phyloP scores from a whole-genome alignment of 2,888 invertebrate species.

The Theodoxus fluviatilis region DNA sequence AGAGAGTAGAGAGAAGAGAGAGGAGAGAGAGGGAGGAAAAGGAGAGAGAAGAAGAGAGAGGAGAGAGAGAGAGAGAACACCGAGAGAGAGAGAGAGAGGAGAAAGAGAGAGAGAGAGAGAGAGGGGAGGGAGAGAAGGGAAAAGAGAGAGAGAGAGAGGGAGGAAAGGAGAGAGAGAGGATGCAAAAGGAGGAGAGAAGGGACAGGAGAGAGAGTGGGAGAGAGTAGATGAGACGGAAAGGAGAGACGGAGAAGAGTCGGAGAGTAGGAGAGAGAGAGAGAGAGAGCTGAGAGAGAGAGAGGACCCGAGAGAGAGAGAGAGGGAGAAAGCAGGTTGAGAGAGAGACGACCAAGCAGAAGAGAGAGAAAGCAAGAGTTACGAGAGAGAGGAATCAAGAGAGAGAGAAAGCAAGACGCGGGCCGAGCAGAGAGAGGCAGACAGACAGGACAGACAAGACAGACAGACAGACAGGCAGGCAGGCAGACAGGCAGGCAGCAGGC shows the following conservation, averaged over 20 bases:
- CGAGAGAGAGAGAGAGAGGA: not conserved
- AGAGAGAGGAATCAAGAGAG: not conserved
- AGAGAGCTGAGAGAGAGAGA: slow-evolving; percentile 9
- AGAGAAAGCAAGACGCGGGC: not conserved
- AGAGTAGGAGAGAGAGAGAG: slow-evolving; percentile 11
- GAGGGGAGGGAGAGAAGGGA: not conserved
- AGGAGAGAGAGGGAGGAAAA: not conserved
- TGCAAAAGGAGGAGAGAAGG: not conserved
- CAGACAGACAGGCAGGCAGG: not conserved
- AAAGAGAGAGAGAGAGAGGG: not conserved
- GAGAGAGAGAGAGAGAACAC: not conserved
- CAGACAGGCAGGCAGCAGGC: not conserved
- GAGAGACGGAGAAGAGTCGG: not conserved
- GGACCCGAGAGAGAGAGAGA: not conserved
- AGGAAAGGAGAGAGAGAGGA: slow-evolving; percentile 1
- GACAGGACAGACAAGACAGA: not conserved
- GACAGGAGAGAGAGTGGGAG: not conserved
- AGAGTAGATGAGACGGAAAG: slow-evolving; percentile 2
- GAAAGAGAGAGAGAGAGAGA: not conserved
- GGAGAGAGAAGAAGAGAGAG: not conserved
- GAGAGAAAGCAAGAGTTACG: not conserved
- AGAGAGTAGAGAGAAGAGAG: not conserved
- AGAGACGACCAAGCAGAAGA: not conserved
- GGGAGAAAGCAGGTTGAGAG: not conserved
- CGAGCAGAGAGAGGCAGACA: not conserved